Percentiles rank a stretch among this genome's conserved stretches.
Evolutionary conservation across 2,113 vertebrate species (phyloP).

Genomic region (Erythrocercus mccallii): DNA sequence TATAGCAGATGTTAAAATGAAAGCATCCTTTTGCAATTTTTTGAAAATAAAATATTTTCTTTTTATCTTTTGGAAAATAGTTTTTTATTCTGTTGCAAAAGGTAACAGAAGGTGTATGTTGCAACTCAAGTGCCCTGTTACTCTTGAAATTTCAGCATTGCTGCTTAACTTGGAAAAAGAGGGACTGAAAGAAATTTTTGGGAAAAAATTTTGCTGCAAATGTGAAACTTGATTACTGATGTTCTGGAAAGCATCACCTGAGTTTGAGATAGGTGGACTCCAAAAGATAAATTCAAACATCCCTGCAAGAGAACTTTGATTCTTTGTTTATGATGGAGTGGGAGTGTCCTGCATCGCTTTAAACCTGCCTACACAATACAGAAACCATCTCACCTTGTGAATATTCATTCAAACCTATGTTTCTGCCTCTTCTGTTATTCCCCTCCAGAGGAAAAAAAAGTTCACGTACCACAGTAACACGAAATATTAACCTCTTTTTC

Average conservation of each 20-base stretch:
- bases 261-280: neutral
- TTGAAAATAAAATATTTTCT: neutral
- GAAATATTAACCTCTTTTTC: neutral
- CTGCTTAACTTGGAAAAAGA: neutral
- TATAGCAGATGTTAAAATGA: neutral
- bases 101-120: neutral
- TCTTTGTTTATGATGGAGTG: neutral
- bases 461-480: rapidly evolving
- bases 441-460: neutral
- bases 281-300: neutral
- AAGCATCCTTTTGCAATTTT: neutral
- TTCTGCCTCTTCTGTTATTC: neutral
- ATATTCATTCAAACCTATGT: neutral
- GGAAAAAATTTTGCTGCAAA: neutral
- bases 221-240: neutral
- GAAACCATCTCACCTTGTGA: neutral
- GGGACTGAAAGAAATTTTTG: neutral
- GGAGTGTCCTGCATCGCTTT: neutral
- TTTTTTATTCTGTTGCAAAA: neutral
- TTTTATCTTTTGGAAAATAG: neutral
- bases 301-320: neutral
- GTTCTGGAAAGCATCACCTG: neutral
- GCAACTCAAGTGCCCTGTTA: neutral
- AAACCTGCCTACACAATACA: neutral
- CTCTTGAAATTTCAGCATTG: neutral